Base-by-base conservation (phyloP, 2,888 invertebrate genomes). In the Xestobium rufovillosum region DNA sequence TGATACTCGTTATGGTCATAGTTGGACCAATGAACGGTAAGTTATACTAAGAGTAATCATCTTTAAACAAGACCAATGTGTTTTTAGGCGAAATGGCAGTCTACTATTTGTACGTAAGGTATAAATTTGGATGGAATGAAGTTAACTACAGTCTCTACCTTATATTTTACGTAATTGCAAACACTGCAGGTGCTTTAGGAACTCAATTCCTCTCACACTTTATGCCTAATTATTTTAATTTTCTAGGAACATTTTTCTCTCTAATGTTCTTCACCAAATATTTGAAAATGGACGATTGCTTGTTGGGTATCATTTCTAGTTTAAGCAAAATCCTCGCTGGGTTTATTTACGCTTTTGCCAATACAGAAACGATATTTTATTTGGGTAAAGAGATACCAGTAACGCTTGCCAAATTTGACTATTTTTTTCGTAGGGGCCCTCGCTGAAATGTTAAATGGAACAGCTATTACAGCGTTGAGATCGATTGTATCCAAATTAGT, bases 111-210 rank as follows among this genome's bases (percentile, higher is more conserved):
- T 86, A 85, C 57, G 82, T 83, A 14, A 73, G 86, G 36, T 83
- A 77, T 58, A 75, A 82, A 31, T 87, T 85, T 65, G 81, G 83
- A 55, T 86, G 86, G 86, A 78, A 83, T 53, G 85, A 85, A 65
- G 81, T 84, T 32, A 81, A 83, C 60, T 86, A 78, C 65, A 84
- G 85, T 54, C 73, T 85, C 64, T 86, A 81, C 57, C 82, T 83
- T 14, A 84, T 84, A 9, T 84, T 83, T 57, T 76, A 79, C 39
- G 81, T 84, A 77, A 72, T 83, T 50, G 81, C 80, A 41, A 82
- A 82, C 53, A 71, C 83, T 50, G 81, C 80, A 41, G 82, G 82
- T 53, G 71, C 83, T 56, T 68, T 81, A 41, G 83, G 83, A 83
- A 69, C 28, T 13, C 41, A 81, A 81, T 55, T 70, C 83, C 55